Evolutionary conservation across 2,797 vertebrate genomes (phyloP).

Genomic region (Gymnothorax reevesii): DNA sequence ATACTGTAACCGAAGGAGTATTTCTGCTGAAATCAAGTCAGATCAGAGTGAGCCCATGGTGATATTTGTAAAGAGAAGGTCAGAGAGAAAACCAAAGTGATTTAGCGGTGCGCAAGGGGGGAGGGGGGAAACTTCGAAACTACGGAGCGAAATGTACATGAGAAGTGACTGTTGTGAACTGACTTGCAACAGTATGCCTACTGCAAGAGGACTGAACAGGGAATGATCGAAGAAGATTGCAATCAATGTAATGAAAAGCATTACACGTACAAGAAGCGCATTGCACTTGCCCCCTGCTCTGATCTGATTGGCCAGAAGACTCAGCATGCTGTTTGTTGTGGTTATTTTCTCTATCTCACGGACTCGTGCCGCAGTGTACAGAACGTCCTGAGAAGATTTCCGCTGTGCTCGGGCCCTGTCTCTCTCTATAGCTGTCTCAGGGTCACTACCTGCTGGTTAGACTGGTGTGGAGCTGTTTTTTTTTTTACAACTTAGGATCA

Average conservation of each 20-base stretch:
- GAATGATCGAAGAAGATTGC: neutral
- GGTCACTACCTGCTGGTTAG: constrained; percentile 4
- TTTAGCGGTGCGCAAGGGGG: neutral
- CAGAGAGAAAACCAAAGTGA: neutral
- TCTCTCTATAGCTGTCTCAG: neutral
- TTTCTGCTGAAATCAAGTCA: neutral
- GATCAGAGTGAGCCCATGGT: neutral
- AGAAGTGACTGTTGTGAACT: neutral
- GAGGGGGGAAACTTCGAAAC: neutral
- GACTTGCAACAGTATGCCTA: neutral
- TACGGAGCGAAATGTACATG: neutral
- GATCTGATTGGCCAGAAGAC: neutral
- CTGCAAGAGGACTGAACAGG: neutral
- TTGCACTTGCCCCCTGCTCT: neutral
- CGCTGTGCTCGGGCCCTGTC: neutral
- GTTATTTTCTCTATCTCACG: neutral
- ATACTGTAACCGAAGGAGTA: neutral
- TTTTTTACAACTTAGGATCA: constrained; percentile 56
- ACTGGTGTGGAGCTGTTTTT: constrained; percentile 12
- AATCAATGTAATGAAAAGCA: neutral
- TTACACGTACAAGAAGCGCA: neutral
- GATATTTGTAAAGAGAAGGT: constrained; percentile 2
- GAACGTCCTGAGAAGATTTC: neutral
- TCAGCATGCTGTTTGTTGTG: neutral
- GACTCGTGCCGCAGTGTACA: neutral